phyloP scores from a whole-genome alignment of 2,888 invertebrate genomes.

The Allygus modestus region DNA sequence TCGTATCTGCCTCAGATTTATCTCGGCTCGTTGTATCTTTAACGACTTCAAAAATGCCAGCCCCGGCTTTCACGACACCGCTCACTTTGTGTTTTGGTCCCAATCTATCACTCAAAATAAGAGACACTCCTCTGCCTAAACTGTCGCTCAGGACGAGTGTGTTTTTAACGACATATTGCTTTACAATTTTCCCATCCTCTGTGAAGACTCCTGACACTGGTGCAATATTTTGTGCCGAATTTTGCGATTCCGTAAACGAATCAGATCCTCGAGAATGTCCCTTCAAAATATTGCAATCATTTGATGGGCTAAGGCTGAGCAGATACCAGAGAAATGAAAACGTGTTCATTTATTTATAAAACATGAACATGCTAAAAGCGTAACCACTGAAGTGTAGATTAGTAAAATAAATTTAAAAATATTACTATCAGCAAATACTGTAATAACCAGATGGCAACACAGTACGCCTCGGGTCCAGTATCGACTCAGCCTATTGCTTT shows the following conservation, averaged over 20 bases:
- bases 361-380: neutral
- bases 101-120: conserved; percentile 42
- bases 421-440: neutral
- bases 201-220: neutral
- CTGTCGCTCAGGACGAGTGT: conserved; percentile 17
- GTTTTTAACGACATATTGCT: conserved; percentile 30
- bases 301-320: conserved; percentile 16
- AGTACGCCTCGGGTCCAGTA: conserved; percentile 36
- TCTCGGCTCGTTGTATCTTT: conserved; percentile 34
- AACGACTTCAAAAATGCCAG: conserved; percentile 30
- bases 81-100: conserved; percentile 44
- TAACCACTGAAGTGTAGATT: neutral
- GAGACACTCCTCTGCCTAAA: conserved; percentile 40
- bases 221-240: conserved; percentile 8
- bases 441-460: conserved; percentile 16
- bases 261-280: conserved; percentile 12
- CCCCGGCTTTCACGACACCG: conserved; percentile 35
- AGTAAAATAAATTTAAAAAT: neutral
- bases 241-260: conserved; percentile 6
- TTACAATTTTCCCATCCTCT: conserved; percentile 23
- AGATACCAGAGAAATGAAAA: conserved; percentile 41
- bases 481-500: conserved; percentile 30
- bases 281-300: conserved; percentile 32
- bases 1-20: conserved; percentile 27
- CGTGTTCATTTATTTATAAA: neutral